Base-by-base conservation (phyloP, 2,797 vertebrate genomes). In the Ctenopoma multispine region DNA sequence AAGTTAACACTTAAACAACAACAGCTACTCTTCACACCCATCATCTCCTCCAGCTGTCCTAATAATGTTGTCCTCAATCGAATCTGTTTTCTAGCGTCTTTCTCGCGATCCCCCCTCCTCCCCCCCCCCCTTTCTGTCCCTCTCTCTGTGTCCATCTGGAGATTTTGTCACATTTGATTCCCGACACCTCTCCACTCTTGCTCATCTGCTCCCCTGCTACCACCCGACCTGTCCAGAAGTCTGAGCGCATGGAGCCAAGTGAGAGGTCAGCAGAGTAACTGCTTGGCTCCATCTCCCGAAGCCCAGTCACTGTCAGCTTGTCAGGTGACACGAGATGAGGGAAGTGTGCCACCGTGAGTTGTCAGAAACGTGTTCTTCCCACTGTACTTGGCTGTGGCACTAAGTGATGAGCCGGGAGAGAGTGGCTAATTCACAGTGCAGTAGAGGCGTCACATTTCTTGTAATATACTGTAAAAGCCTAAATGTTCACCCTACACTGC, bases 301-400 rank as follows among this genome's bases (percentile, higher is more conserved):
- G 81, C 66, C 74, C 73, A 50, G 75, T 75, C 83, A 75, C 75
- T 48, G 62, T 72, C 43, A 21, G 68, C 63, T 44, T 12, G 82
- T 83, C 80, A 73, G 62, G 77, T 84, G 84, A 84, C 73, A 43
- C 65, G 2, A 44, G 54, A 10, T 13, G 69, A 77, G 73, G 78
- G 79, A 79, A 69, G 21, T n/a, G 64, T 18, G 75, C 80, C 84
- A 81, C 7, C 24, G 53, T 80, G 87, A 86, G 79, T 36, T 54
- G 69, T 82, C 73, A 75, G 23, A 82, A 85, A 62, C 17, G 29
- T 66, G 66, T 60, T 44, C 44, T 5, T 29, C 21, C 53, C 14
- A 12, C 50, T 60, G 43, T 0, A 31, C 76, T 85, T 79, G 75
- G 83, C 81, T 17, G 48, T 23, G 38, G 57, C 66, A 67, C 10